Evolutionary conservation across 2,888 invertebrate genomes (phyloP), one percentile per base, ranked within the genome.

Genomic region (Megamerina dolium): DNA sequence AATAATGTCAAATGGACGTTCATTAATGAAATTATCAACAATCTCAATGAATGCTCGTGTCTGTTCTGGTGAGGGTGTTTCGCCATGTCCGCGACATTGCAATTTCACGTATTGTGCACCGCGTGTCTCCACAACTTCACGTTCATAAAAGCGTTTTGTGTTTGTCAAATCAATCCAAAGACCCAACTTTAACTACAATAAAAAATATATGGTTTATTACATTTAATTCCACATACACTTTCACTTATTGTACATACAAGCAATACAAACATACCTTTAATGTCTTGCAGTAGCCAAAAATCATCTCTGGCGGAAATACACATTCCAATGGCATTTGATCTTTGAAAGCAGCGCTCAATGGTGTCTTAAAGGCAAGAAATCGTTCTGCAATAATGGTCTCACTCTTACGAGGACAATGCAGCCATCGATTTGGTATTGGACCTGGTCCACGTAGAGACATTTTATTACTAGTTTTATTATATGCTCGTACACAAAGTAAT

Each of bases 81-180:
- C 93, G 0, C 87, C 92, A 67, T 95, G 95, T 0, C 96, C 94
- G 53, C 87, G 75, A 68, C 96, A 94, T 56, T 85, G 80, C 48
- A 96, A 67, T 69, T 99, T 97, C 3, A 89, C 73, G 73, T 97
- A 97, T 66, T 79, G 79, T 67, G 89, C 87, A 12, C 79, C 85
- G 43, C 79, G 74, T 2, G 77, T 74, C 62, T 89, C 89, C 18
- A 99, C 78, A 46, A 83, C 82, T n/a, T 75, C 68, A 51, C 83
- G 85, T 59, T 90, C 79, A 67, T 99, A 99, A 72, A 95, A 99
- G 45, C 97, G 78, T 49, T 77, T 81, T 1, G 99, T 97, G 63
- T 96, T 94, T 2, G 99, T 97, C 51, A 99, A 75, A 72, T 99
- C 97, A 49, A 99, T 85, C 91, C 97, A 93, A 18, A 99, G 70